Conservation (phyloP, 2,797 vertebrate genomes). For the Catamblyrhynchus diadema region DNA sequence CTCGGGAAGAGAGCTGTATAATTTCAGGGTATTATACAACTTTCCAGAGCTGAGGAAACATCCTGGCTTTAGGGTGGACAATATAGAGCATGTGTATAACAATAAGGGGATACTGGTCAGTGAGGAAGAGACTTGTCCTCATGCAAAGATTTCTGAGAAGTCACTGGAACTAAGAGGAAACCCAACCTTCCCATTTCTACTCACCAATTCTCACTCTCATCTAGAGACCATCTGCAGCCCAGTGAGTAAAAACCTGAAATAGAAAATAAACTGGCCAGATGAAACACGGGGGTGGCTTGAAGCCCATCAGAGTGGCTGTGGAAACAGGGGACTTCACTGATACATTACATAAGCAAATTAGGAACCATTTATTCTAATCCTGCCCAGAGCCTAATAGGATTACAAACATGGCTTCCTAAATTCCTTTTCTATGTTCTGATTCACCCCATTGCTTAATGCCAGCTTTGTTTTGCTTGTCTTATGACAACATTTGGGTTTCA, state of each 20-base stretch:
- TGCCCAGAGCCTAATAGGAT: slow-evolving; percentile 25
- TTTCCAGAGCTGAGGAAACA: background rate
- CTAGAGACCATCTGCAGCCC: background rate
- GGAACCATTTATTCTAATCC: slow-evolving; percentile 26
- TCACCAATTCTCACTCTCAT: background rate
- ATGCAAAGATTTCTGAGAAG: background rate
- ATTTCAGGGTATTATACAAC: background rate
- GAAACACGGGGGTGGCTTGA: background rate
- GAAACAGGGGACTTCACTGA: background rate
- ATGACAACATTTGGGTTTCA: background rate
- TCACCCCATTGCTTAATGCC: background rate
- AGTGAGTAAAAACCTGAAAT: background rate
- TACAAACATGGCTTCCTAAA: background rate
- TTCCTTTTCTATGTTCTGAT: slow-evolving; percentile 12
- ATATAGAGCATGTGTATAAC: background rate
- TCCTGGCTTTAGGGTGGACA: background rate
- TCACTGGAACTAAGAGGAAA: background rate
- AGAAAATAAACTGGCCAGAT: background rate
- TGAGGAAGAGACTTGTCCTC: background rate
- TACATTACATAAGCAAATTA: background rate
- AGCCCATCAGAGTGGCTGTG: background rate
- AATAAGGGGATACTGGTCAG: background rate
- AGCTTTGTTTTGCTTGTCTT: slow-evolving; percentile 6
- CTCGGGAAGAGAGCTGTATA: background rate
- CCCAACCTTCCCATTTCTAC: background rate